Conservation (phyloP, 2,888 invertebrate genomes). For the Dioctria rufipes region DNA sequence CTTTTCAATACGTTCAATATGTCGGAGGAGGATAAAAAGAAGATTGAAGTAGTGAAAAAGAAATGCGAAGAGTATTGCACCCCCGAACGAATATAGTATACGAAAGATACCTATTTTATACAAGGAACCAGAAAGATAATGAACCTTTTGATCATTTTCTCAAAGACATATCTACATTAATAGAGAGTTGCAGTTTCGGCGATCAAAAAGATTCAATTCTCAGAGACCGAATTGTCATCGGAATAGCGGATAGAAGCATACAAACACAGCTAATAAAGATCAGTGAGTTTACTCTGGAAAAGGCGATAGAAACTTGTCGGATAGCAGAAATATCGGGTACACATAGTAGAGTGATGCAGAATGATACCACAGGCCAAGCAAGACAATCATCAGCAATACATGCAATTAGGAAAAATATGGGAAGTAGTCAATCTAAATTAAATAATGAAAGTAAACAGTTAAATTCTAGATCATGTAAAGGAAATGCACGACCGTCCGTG, state of each 20-base stretch:
- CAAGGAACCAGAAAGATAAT: conserved; percentile 64
- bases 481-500: too few relatives aligned
- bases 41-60: background rate
- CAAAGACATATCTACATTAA: too few relatives aligned
- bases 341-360: too few relatives aligned
- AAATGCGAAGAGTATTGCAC: background rate
- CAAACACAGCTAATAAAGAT: background rate
- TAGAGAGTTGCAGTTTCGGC: conserved; percentile 7
- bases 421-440: too few relatives aligned
- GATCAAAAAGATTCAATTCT: background rate
- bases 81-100: background rate
- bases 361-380: too few relatives aligned
- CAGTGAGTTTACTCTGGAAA: background rate
- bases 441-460: too few relatives aligned
- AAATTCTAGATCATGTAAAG: too few relatives aligned
- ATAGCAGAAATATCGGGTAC: background rate
- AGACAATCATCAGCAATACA: too few relatives aligned
- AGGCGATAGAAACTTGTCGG: background rate
- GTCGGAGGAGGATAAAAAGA: background rate
- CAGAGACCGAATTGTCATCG: too few relatives aligned
- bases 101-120: conserved; percentile 64
- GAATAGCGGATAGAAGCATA: too few relatives aligned
- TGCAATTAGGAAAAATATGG: too few relatives aligned
- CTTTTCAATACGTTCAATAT: background rate
- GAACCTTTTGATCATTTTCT: too few relatives aligned